A percentile compares a stretch with the other conserved stretches of the same genome.
Conservation (phyloP, 1,140 invertebrate species). For the Odontomachus brunneus region DNA sequence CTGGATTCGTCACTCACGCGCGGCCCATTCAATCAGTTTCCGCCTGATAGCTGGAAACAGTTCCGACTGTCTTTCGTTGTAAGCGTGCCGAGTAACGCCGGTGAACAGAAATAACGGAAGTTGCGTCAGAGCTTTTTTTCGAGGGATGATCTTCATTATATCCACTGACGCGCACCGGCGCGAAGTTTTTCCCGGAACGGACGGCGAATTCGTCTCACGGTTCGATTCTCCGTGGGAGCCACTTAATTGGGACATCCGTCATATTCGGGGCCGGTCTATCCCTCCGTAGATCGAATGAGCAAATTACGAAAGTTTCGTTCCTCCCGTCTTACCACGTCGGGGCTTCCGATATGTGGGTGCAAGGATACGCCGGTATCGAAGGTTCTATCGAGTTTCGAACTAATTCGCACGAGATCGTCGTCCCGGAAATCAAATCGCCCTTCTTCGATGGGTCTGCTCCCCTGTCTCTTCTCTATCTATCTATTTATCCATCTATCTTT, state of each 20-base stretch:
- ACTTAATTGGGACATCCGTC: conserved; percentile 57
- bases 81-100: background rate
- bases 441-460: conserved; percentile 21
- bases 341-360: conserved; percentile 24
- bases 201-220: conserved; percentile 11
- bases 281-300: conserved; percentile 41
- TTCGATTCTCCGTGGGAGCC: conserved; percentile 27
- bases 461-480: background rate
- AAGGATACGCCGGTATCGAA: conserved; percentile 27
- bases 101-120: conserved; percentile 10
- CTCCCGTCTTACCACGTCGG: conserved; percentile 25
- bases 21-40: background rate
- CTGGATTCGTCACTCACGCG: too few relatives aligned
- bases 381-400: conserved; percentile 53
- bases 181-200: conserved; percentile 4
- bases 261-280: conserved; percentile 46
- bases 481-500: background rate
- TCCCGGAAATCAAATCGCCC: conserved; percentile 42
- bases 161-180: background rate
- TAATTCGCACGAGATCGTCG: conserved; percentile 47
- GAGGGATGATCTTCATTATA: conserved; percentile 28
- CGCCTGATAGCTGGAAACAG: background rate
- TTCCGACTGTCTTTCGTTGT: background rate
- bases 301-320: conserved; percentile 60
- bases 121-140: background rate